Evolutionary conservation across 2,113 vertebrate species (phyloP), one percentile per base, ranked within the genome.

Genomic region (Osmerus eperlanus): DNA sequence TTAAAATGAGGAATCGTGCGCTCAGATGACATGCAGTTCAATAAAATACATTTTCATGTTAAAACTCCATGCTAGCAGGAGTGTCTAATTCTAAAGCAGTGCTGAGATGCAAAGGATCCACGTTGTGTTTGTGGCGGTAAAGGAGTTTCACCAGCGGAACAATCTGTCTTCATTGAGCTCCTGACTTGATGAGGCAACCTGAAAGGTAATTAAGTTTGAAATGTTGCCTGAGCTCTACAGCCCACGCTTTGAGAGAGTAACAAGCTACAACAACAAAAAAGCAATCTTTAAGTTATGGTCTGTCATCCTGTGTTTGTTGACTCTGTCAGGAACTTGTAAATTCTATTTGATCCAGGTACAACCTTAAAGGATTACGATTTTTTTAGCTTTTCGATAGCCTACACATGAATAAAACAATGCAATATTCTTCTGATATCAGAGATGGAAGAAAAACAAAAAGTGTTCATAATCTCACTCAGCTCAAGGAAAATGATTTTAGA

Each of bases 121-220:
- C 77, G 83, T 78, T 76, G 74, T 80, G 82, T 78, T 77, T 86
- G 74, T 81, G 80, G 78, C 70, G 88, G 82, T 86, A 82, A 83
- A 83, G 85, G 76, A 86, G 87, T 82, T 68, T 73, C 21, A 59
- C 77, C 85, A 70, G 56, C 72, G 81, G 78, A 83, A 86, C 75
- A 76, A 88, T 91, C 86, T 77, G 82, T 91, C 90, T 90, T 90
- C 91, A 87, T 87, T 85, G 86, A 84, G 84, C 84, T 81, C 67
- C 71, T 70, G 82, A 87, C 86, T 89, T 90, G 89, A 92, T 89
- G 88, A 89, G 87, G 84, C 85, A 85, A 89, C 84, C 87, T 85
- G 87, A 90, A 87, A 89, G 87, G 87, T 90, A 90, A 92, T 92
- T 91, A 91, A 83, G 83, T 90, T 87, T 91, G 88, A 92, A 86